These are phyloP conservation scores for Pterophyllum scalare DNA, from an alignment of 2,113 vertebrate genomes.

Conservation along the genomic window DNA sequence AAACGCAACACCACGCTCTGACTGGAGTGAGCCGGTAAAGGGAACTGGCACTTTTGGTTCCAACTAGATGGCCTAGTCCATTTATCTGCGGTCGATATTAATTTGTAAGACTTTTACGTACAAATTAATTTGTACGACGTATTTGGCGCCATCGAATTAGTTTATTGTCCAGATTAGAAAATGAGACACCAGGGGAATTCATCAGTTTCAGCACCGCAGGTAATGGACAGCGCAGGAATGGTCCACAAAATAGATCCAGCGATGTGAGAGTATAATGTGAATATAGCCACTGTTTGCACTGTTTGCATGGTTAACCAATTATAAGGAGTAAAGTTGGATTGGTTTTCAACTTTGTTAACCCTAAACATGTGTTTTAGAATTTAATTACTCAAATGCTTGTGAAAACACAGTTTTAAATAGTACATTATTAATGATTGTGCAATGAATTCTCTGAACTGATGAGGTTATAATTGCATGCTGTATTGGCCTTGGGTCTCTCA, in stretches of 20 bases:
- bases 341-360: neutral
- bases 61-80: conserved; percentile 6
- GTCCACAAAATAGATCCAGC: neutral
- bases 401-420: neutral
- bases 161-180: neutral
- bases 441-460: too few species aligned
- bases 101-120: neutral
- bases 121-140: too few species aligned
- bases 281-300: too few species aligned
- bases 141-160: neutral
- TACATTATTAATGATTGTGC: neutral
- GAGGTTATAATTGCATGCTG: neutral
- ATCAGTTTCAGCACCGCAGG: conserved; percentile 70
- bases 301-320: neutral
- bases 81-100: conserved; percentile 13
- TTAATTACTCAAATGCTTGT: neutral
- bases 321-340: neutral
- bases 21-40: conserved; percentile 61
- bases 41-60: conserved; percentile 53
- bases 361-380: neutral
- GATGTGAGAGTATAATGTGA: neutral
- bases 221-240: conserved; percentile 68
- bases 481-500: neutral
- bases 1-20: conserved; percentile 52
- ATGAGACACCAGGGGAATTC: neutral